Evolutionary conservation across 1,140 invertebrate species (phyloP), one percentile per base, ranked within the genome.

Genomic region (Probaryconus sp.): DNA sequence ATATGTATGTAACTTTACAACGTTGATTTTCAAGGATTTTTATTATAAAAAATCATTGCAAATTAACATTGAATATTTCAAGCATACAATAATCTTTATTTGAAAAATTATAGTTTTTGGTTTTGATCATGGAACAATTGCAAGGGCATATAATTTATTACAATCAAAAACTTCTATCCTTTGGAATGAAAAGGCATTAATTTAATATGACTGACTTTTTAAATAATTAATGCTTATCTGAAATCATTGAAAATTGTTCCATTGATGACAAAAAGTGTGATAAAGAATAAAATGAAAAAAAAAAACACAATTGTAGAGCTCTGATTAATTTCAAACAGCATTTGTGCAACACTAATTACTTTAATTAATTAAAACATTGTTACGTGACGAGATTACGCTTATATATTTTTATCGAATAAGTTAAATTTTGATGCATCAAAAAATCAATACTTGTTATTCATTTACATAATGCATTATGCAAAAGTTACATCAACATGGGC

Each of bases 391-490:
- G 35, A 56, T 55, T 55, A 56, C 56, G 50, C 56, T 70, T 61
- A 70, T 30, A 20, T 18, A 35, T 37, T 33, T 51, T 24, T 30
- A 51, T 40, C 38, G 43, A 16, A 47, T 70, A 33, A 69, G 68
- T 80, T 80, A 56, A 73, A 77, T 55, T 76, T 71, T 73, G 53
- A 77, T 77, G 26, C 71, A 69, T 71, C 76, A 63, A 71, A 82
- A 67, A 71, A 43, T 58, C 13, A 16, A 53, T 33, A 71, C 50
- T 71, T 43, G 68, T 65, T 55, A 20, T 48, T 72, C 16, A 40
- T 64, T 74, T 74, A 20, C 47, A 61, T 28, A 55, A 61, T 58
- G 50, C 58, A 64, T 65, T 56, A 63, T 28, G 24, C 28, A 61
- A 60, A 58, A 74, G 14, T 58, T 38, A 51, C 63, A 68, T 75